Evolutionary conservation across 2,113 vertebrate species (phyloP).

Genomic region (Eudorcas thomsonii): DNA sequence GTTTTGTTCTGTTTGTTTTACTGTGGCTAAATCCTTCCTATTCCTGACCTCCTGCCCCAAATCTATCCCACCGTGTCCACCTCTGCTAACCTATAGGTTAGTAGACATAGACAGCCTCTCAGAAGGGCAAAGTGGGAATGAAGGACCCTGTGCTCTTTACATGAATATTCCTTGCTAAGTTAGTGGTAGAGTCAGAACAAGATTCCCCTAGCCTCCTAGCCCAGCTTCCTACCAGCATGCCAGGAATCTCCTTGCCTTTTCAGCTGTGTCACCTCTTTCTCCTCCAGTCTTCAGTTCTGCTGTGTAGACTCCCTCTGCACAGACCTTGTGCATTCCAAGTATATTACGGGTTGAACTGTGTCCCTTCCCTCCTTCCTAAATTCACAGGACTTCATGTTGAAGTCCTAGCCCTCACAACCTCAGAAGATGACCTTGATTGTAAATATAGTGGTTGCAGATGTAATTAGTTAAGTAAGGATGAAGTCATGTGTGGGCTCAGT

Average conservation of each 20-base stretch:
- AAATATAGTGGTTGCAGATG: background rate
- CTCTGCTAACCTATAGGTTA: background rate
- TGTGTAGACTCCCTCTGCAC: background rate
- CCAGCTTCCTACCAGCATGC: background rate
- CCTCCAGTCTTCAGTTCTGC: background rate
- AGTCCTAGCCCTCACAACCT: background rate
- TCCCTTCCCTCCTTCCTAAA: background rate
- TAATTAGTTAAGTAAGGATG: background rate
- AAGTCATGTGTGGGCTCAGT: background rate
- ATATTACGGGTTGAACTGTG: background rate
- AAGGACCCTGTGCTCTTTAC: background rate
- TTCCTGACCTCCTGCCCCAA: background rate
- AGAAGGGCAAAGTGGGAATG: background rate
- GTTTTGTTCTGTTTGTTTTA: background rate
- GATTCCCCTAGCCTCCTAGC: background rate
- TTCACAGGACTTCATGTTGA: background rate
- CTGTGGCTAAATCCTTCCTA: background rate
- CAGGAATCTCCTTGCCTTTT: background rate
- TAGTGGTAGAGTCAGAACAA: background rate
- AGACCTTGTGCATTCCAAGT: background rate
- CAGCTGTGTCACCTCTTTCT: background rate
- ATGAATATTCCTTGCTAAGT: background rate
- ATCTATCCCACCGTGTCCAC: rapidly evolving
- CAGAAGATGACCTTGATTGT: background rate
- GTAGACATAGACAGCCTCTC: background rate